Evolutionary conservation across 2,797 vertebrate species (phyloP).

Genomic region (Enteromius anoplus): DNA sequence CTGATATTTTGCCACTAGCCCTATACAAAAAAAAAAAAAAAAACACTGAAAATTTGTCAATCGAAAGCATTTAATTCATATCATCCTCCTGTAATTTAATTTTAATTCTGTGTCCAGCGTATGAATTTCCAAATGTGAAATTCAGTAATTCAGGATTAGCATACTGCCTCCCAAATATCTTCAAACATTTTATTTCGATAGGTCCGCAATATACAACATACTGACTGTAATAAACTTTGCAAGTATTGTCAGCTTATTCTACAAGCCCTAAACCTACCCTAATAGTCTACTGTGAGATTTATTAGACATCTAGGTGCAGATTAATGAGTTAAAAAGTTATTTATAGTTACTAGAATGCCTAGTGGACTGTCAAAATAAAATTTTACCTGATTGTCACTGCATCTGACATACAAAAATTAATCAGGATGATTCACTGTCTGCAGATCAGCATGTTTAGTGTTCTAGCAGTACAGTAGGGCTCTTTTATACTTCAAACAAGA

Average conservation of each 20-base stretch:
- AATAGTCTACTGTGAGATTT: too few relatives aligned
- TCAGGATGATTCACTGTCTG: not conserved
- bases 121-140: not conserved
- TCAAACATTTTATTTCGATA: too few relatives aligned
- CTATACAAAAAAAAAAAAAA: not conserved
- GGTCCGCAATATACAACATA: too few relatives aligned
- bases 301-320: too few relatives aligned
- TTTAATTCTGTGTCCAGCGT: not conserved
- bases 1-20: not conserved
- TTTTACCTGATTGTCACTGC: not conserved
- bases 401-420: not conserved
- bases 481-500: not conserved
- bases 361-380: too few relatives aligned
- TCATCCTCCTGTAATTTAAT: not conserved
- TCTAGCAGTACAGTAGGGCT: not conserved
- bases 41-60: not conserved
- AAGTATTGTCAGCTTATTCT: too few relatives aligned
- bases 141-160: too few relatives aligned
- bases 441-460: slow-evolving; percentile 3
- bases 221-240: too few relatives aligned
- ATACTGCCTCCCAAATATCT: too few relatives aligned
- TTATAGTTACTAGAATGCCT: too few relatives aligned
- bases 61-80: not conserved
- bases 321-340: too few relatives aligned
- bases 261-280: too few relatives aligned